Base-by-base conservation (phyloP, 2,797 vertebrate genomes). In the Oophaga sylvatica region DNA sequence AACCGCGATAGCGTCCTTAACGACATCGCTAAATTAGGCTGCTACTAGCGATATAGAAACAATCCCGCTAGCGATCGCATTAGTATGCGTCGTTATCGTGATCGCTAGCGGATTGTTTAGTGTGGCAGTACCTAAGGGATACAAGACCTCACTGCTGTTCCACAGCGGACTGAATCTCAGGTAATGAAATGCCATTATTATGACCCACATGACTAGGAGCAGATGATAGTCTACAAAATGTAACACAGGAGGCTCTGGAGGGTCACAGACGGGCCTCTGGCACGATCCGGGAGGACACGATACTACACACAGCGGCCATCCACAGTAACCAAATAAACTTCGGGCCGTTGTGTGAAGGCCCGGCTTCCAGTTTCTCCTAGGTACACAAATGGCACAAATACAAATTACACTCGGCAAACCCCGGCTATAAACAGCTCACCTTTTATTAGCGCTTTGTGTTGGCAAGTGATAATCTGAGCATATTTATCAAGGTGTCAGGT, bases 141-240 rank as follows among this genome's bases (percentile, higher is more conserved):
- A 29, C n/a, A 12, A 67, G 65, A 48, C 11, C 13, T 53, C 45
- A 11, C 26, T 20, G 65, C 29, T 45, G 13, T 22, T 78, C 29
- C 65, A 29, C 41, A 8, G 7, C 59, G 5, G 45, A 15, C 70
- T 26, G 26, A 76, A 76, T 48, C 79, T 67, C 41, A 45, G 80
- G 71, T 78, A 63, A 70, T 86, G 71, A 88, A 59, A 81, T 76
- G 20, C 70, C n/a, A 63, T 80, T 22, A 84, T 29, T 41, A 17
- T 29, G 53, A 56, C 67, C 75, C 87, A 60, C 48, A 77, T 76
- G 85, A 89, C 88, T 68, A 9, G 5, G 22, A 75, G 76, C 81
- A 87, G 81, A 82, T 81, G 85, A 84, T 63, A 71, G 75, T 57
- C 65, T 68, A 80, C 63, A 48, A 86, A 79, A 83, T 67, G 53